Evolutionary conservation across 2,797 vertebrate species (phyloP), one percentile per base, ranked within the genome.

Genomic region (Florisuga fusca): DNA sequence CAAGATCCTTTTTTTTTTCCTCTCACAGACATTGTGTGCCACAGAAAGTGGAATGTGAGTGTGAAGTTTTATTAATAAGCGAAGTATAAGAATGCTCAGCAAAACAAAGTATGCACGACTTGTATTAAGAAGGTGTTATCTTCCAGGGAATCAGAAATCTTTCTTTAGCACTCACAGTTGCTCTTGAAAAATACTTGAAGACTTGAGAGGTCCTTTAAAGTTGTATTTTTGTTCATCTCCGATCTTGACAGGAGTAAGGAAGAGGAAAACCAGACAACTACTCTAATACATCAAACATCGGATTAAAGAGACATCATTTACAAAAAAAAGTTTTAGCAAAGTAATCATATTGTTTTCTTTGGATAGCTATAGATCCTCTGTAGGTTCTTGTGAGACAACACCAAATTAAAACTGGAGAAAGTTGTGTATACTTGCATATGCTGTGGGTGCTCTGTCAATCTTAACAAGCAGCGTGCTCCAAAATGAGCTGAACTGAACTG

Each of bases 351-450:
- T 78, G 9, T 71, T 87, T 80, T 67, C 53, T 67, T 3, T 22
- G 25, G 31, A 10, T 14, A 77, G 53, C 53, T 78, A n/a, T 75
- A 75, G 15, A 38, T 48, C 13, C 29, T 79, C 50, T 72, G 20
- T 21, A 64, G 55, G 31, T 22, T 69, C 48, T 73, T 71, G 57
- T 15, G 46, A 77, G 57, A 33, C 36, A 69, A 15, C 48, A 48
- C 9, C 27, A 77, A 36, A 54, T 54, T 69, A 43, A 71, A 88
- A 15, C 7, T 29, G 69, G 34, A 66, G 20, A 17, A 62, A 29
- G 34, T 5, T 69, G 9, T 51, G 3, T 45, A 8, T 36, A 3
- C 11, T 55, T 71, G 17, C 0, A 1, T 71, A 15, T 19, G 21
- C 14, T 38, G 9, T 41, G 11, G 10, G 4, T 74, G 23, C 21